These are phyloP conservation scores for Acrocephalus kingi DNA, from an alignment of 2,113 vertebrate species.

Conservation along the genomic window DNA sequence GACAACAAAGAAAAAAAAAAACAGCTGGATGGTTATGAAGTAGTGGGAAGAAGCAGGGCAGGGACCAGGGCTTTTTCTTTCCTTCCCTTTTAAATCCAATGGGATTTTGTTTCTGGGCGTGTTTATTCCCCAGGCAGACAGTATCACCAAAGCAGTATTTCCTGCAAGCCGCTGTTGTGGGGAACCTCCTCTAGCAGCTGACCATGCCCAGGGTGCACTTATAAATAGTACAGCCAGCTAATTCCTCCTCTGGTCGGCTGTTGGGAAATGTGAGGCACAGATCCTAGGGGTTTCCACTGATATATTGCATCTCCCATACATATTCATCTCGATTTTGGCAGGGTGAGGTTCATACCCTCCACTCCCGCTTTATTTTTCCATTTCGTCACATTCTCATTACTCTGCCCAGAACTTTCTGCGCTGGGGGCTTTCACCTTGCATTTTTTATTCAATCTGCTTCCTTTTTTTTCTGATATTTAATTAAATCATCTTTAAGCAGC, in stretches of 20 bases:
- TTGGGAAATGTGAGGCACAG: background rate
- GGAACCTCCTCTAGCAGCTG: background rate
- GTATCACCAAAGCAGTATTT: background rate
- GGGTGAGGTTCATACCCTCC: background rate
- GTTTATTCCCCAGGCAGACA: background rate
- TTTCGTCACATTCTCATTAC: background rate
- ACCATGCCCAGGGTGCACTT: background rate
- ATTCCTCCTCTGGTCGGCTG: background rate
- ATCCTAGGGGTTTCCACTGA: background rate
- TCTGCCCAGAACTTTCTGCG: background rate
- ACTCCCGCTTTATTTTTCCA: background rate
- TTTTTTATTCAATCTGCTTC: background rate
- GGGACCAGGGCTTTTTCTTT: conserved; percentile 8
- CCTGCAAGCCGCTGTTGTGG: background rate
- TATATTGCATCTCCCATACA: background rate
- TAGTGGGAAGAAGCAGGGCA: conserved; percentile 42
- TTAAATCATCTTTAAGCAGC: background rate
- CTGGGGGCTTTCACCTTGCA: background rate
- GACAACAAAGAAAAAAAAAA: conserved; percentile 36
- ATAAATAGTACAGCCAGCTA: conserved; percentile 6
- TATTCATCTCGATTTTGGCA: background rate
- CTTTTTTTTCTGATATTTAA: background rate
- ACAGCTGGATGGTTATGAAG: conserved; percentile 37
- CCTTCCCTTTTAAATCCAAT: conserved; percentile 20
- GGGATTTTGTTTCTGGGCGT: background rate